These are phyloP conservation scores for Seladonia tumulorum DNA, from an alignment of 2,888 invertebrate genomes.

Conservation along the genomic window DNA sequence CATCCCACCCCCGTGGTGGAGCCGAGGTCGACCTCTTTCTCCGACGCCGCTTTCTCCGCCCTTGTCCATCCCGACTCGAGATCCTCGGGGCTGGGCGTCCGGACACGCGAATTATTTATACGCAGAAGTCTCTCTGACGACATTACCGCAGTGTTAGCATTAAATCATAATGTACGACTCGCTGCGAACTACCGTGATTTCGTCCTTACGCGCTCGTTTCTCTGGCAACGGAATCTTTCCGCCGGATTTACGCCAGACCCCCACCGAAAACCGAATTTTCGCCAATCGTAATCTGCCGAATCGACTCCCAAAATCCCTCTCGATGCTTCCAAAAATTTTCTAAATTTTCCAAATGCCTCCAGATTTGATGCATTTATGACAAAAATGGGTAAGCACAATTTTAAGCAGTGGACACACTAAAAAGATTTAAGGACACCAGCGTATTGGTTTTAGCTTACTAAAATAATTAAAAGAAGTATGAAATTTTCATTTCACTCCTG, in stretches of 20 bases:
- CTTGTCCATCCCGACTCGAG: constrained; percentile 69
- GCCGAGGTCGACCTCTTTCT: constrained; percentile 59
- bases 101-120: constrained; percentile 84
- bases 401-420: too few species aligned
- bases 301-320: neutral
- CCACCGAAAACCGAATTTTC: constrained; percentile 26
- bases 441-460: too few species aligned
- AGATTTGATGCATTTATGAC: too few species aligned
- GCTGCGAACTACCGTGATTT: constrained; percentile 81
- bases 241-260: constrained; percentile 37
- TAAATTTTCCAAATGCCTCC: too few species aligned
- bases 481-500: too few species aligned
- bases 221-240: constrained; percentile 66
- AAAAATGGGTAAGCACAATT: too few species aligned
- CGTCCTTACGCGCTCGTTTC: constrained; percentile 76
- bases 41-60: constrained; percentile 62
- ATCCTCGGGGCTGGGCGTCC: constrained; percentile 82
- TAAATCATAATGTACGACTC: constrained; percentile 84
- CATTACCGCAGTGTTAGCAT: constrained; percentile 84
- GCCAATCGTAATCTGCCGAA: neutral
- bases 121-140: constrained; percentile 84
- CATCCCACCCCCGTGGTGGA: constrained; percentile 39
- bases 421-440: too few species aligned
- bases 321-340: neutral
- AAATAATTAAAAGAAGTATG: too few species aligned